These are phyloP conservation scores for Paramuricea clavata DNA, from an alignment of 92 coral and sea anemone species.

Conservation along the genomic window DNA sequence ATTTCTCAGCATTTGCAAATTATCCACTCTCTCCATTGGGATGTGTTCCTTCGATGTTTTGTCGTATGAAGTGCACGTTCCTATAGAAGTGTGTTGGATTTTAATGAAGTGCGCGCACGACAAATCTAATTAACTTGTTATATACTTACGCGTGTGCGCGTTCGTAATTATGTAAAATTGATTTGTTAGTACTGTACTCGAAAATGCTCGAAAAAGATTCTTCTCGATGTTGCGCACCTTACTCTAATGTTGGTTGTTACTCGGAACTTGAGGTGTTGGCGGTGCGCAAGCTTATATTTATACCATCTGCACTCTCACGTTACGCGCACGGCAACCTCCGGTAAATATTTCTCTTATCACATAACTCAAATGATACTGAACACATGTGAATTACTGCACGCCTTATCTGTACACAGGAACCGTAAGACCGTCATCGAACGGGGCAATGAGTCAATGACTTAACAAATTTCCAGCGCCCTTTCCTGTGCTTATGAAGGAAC, in stretches of 20 bases:
- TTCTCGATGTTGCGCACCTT: background rate
- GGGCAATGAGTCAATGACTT: background rate
- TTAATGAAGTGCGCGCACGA: background rate
- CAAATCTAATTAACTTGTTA: slow-evolving; percentile 3
- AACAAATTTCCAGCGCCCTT: background rate
- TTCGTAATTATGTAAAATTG: background rate
- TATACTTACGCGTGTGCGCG: background rate
- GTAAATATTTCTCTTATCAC: slow-evolving; percentile 32
- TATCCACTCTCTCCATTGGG: slow-evolving; percentile 4
- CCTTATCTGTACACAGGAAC: slow-evolving; percentile 33
- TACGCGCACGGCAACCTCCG: slow-evolving; percentile 27
- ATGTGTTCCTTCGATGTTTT: background rate
- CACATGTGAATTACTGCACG: slow-evolving; percentile 19
- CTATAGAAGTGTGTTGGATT: background rate
- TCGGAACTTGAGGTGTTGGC: background rate
- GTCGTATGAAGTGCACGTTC: background rate
- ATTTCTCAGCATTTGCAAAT: background rate
- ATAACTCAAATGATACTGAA: background rate
- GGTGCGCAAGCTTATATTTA: slow-evolving; percentile 2
- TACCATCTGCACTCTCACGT: slow-evolving; percentile 31
- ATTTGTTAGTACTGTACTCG: background rate
- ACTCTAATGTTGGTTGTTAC: background rate
- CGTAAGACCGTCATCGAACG: background rate
- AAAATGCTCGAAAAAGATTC: background rate
- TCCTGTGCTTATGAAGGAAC: background rate